Conservation (phyloP, 2,113 vertebrate genomes). For the Dipodomys merriami region DNA sequence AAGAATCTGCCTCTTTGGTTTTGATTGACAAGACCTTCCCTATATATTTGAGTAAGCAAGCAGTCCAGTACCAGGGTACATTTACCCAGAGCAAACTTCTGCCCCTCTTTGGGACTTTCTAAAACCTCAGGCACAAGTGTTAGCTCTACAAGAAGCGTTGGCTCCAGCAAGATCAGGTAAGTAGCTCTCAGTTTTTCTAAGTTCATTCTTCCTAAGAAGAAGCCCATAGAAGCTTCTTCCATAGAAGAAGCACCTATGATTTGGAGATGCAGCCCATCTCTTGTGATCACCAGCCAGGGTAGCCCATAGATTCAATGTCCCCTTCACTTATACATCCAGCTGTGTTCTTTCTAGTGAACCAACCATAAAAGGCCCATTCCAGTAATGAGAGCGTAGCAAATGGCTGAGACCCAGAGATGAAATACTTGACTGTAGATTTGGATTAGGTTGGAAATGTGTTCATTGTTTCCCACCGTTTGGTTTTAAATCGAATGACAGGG, state of each 20-base stretch:
- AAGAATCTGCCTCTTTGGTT: slow-evolving; percentile 84
- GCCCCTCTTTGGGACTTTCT: slow-evolving; percentile 42
- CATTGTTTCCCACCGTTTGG: not conserved
- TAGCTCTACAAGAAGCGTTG: slow-evolving; percentile 52
- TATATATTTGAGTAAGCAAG: slow-evolving; percentile 86
- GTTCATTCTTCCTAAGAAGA: not conserved
- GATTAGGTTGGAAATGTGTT: not conserved
- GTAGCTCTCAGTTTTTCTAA: slow-evolving; percentile 62
- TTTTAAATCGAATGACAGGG: slow-evolving; percentile 14
- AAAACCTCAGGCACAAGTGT: slow-evolving; percentile 67
- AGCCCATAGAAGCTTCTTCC: not conserved
- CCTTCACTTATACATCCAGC: not conserved
- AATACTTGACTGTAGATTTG: not conserved
- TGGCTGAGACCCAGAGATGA: not conserved
- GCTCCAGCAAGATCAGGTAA: slow-evolving; percentile 78
- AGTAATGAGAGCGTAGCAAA: not conserved
- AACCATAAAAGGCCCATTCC: not conserved
- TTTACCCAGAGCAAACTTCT: slow-evolving; percentile 64
- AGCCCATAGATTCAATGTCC: not conserved
- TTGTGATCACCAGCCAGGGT: not conserved
- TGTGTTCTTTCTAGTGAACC: not conserved
- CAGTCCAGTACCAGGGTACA: slow-evolving; percentile 74
- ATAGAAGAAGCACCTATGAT: not conserved
- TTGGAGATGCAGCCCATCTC: not conserved
- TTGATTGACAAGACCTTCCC: slow-evolving; percentile 85